Evolutionary conservation across 2,113 vertebrate species (phyloP).

Genomic region (Gymnogyps californianus): DNA sequence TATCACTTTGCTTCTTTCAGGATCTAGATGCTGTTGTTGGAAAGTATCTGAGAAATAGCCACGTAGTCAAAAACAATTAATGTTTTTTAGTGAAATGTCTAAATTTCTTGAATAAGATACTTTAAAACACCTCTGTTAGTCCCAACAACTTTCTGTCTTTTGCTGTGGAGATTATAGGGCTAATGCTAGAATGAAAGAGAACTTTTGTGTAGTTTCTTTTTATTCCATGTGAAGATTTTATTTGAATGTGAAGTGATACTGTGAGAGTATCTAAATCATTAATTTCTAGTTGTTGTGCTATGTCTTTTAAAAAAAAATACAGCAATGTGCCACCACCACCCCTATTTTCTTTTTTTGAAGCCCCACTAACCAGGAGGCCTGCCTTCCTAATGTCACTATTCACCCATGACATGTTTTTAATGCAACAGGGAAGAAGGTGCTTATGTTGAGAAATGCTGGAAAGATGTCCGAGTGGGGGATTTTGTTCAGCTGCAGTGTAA

Average conservation of each 20-base stretch:
- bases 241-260: not conserved
- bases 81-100: not conserved
- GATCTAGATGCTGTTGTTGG: not conserved
- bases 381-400: not conserved
- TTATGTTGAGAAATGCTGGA: constrained; percentile 84
- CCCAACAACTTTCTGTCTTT: not conserved
- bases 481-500: constrained; percentile 88
- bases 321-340: not conserved
- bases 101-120: not conserved
- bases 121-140: not conserved
- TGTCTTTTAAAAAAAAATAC: not conserved
- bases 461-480: constrained; percentile 89
- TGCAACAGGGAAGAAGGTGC: constrained; percentile 71
- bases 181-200: not conserved
- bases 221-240: not conserved
- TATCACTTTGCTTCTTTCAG: not conserved
- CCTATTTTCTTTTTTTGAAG: not conserved
- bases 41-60: not conserved
- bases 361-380: not conserved
- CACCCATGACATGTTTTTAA: not conserved
- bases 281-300: not conserved
- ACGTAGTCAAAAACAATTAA: not conserved
- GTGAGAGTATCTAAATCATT: not conserved
- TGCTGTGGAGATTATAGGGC: not conserved
- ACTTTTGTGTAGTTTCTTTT: not conserved